Conservation (phyloP, 2,797 vertebrate species). For the Acipenser transmontanus region DNA sequence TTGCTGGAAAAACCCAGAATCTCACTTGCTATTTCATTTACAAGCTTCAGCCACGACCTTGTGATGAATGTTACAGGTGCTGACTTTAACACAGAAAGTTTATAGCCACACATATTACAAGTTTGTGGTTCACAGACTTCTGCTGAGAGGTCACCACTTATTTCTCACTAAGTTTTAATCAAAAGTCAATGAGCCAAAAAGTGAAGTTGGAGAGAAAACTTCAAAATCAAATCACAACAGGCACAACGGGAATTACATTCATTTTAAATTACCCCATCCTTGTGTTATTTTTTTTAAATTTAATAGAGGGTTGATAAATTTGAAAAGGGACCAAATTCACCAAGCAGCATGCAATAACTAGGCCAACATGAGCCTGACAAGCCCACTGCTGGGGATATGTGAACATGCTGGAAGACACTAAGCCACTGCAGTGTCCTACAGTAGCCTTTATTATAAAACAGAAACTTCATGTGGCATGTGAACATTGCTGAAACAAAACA, state of each 20-base stretch:
- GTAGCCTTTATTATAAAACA: too few species aligned
- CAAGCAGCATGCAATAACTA: too few species aligned
- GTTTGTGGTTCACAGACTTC: constrained; percentile 34
- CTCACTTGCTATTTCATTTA: constrained; percentile 26
- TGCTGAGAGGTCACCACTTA: constrained; percentile 26
- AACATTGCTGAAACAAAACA: too few species aligned
- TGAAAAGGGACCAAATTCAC: too few species aligned
- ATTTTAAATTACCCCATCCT: too few species aligned
- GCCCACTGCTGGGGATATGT: too few species aligned
- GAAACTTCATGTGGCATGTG: too few species aligned
- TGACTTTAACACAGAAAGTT: constrained; percentile 27
- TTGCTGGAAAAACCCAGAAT: constrained; percentile 22
- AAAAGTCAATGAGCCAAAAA: constrained; percentile 22
- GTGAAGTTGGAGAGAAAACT: constrained; percentile 9
- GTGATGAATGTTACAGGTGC: constrained; percentile 24
- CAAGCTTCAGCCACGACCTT: constrained; percentile 18
- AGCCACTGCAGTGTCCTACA: too few species aligned
- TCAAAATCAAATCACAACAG: neutral
- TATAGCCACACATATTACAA: constrained; percentile 26
- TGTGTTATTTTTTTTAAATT: too few species aligned
- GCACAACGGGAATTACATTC: neutral
- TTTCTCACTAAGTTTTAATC: constrained; percentile 23
- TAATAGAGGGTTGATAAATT: too few species aligned
- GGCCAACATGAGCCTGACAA: too few species aligned
- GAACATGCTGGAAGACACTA: too few species aligned